A percentile compares a stretch with the other conserved stretches of the same genome.
Evolutionary conservation across 2,113 vertebrate species (phyloP).

Genomic region (Oryzias woworae): DNA sequence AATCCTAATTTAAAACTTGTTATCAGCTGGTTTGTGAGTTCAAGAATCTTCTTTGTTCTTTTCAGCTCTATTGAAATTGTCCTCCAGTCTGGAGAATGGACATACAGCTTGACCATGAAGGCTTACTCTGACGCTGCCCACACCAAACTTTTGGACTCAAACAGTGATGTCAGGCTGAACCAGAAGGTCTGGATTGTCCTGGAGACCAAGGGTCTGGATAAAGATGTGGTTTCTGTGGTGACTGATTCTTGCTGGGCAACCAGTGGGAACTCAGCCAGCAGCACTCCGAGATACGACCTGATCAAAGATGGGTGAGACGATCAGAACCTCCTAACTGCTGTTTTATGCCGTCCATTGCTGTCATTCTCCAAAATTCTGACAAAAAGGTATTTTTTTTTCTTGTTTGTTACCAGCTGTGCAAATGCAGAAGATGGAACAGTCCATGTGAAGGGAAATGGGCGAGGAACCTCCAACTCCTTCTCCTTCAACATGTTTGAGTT

Average conservation of each 20-base stretch:
- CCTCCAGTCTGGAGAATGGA: constrained; percentile 14
- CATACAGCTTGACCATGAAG: constrained; percentile 33
- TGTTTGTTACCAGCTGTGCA: constrained; percentile 18
- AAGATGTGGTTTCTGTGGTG: background rate
- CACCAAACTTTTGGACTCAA: background rate
- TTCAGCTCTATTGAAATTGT: background rate
- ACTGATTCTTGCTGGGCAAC: constrained; percentile 36
- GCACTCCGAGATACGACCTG: background rate
- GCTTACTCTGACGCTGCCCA: background rate
- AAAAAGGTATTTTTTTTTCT: background rate
- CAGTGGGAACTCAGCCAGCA: background rate
- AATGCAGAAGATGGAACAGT: constrained; percentile 17
- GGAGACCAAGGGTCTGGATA: constrained; percentile 10
- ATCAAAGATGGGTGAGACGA: background rate
- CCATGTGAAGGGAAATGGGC: constrained; percentile 17
- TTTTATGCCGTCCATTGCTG: too few relatives aligned
- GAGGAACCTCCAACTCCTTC: constrained; percentile 23
- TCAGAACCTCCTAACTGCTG: background rate
- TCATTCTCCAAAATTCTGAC: background rate
- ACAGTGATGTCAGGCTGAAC: background rate
- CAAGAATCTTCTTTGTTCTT: background rate
- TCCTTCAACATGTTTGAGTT: constrained; percentile 48
- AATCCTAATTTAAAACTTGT: background rate
- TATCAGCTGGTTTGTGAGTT: background rate
- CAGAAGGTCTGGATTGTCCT: constrained; percentile 33